Evolutionary conservation across 1,140 invertebrate genomes (phyloP).

Genomic region (Drosophila gunungcola): DNA sequence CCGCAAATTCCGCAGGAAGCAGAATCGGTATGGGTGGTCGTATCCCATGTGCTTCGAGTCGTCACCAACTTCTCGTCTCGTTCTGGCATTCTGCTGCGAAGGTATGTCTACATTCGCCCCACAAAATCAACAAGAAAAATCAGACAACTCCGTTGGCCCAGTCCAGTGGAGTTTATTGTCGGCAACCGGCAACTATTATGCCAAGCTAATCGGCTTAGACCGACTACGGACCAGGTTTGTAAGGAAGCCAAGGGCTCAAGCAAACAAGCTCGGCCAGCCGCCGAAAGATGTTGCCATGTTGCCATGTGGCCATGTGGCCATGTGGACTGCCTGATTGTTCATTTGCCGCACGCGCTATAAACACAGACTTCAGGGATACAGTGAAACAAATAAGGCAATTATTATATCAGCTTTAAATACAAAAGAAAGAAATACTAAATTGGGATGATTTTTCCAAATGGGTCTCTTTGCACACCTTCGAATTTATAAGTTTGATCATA

Average conservation of each 20-base stretch:
- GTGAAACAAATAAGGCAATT: neutral
- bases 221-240: constrained; percentile 42
- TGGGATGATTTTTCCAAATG: no score
- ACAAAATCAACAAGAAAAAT: constrained; percentile 77
- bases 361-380: constrained; percentile 32
- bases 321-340: constrained; percentile 60
- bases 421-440: no score
- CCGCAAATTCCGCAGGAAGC: constrained; percentile 61
- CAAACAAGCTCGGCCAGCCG: constrained; percentile 53
- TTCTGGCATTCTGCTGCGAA: neutral
- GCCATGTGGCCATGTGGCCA: constrained; percentile 16
- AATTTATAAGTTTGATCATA: no score
- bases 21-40: constrained; percentile 7
- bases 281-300: constrained; percentile 63
- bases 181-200: constrained; percentile 68
- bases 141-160: constrained; percentile 71
- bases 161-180: constrained; percentile 62
- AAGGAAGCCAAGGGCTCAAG: constrained; percentile 62
- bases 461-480: no score
- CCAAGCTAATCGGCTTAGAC: constrained; percentile 80
- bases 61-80: neutral
- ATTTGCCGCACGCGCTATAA: constrained; percentile 74
- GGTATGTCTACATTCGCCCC: constrained; percentile 24
- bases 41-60: constrained; percentile 21
- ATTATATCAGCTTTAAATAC: no score